phyloP scores from a whole-genome alignment of 2,797 vertebrate species.

The Momotus momota region DNA sequence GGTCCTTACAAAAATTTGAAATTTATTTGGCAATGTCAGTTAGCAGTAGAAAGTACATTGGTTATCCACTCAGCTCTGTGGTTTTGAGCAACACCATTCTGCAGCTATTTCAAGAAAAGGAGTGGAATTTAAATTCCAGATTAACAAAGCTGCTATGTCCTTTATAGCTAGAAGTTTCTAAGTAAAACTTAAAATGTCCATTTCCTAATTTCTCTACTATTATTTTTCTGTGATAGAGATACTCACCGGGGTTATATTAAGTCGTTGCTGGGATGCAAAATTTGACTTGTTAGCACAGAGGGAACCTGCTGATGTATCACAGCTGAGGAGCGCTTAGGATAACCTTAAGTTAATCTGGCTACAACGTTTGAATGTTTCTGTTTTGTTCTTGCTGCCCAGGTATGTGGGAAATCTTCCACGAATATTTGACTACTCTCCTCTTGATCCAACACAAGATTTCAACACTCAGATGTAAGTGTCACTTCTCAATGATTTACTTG shows the following conservation, averaged over 20 bases:
- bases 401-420: slow-evolving; percentile 96
- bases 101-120: neutral
- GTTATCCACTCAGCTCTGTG: neutral
- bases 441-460: slow-evolving; percentile 97
- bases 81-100: neutral
- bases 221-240: neutral
- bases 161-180: neutral
- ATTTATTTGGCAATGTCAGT: neutral
- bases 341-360: neutral
- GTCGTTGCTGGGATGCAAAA: neutral
- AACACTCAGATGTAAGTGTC: slow-evolving; percentile 96
- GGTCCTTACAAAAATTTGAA: neutral
- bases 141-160: neutral
- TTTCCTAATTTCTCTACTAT: neutral
- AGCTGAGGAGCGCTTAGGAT: neutral
- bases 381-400: slow-evolving; percentile 77
- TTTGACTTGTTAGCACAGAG: neutral
- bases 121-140: neutral
- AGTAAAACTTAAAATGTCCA: neutral
- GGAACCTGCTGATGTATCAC: neutral
- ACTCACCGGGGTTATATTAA: neutral
- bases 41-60: neutral
- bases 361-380: neutral
- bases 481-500: neutral
- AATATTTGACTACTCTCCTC: slow-evolving; percentile 98